Evolutionary conservation across 1,140 invertebrate species (phyloP).

Genomic region (Spodoptera frugiperda): DNA sequence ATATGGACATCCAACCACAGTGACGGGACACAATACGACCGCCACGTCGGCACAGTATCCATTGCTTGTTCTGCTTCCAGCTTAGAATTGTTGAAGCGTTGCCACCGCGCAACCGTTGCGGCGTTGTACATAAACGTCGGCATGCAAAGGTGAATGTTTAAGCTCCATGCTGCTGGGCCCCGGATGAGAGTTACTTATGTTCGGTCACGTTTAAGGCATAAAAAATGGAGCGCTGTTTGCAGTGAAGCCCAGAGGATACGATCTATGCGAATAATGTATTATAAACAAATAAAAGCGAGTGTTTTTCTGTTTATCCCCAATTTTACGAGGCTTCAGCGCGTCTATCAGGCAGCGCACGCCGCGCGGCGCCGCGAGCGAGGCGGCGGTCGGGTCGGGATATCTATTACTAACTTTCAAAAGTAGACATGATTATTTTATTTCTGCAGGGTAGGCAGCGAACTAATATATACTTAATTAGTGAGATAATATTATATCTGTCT

Average conservation of each 20-base stretch:
- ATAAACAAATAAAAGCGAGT: slow-evolving; percentile 57
- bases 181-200: slow-evolving; percentile 51
- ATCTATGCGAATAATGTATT: slow-evolving; percentile 56
- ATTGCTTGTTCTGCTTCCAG: not conserved
- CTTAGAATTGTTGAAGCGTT: not conserved
- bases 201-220: slow-evolving; percentile 50
- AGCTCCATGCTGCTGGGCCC: not conserved
- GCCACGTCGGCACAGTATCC: not conserved
- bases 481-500: no score
- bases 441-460: no score
- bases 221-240: slow-evolving; percentile 54
- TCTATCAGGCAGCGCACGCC: not conserved
- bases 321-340: slow-evolving; percentile 24
- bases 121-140: not conserved
- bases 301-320: slow-evolving; percentile 52
- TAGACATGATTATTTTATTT: no score
- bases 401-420: no score
- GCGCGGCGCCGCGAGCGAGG: no score
- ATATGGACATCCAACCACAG: slow-evolving; percentile 39
- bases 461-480: no score
- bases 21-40: not conserved
- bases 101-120: slow-evolving; percentile 9
- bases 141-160: not conserved
- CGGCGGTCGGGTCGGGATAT: no score
- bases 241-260: slow-evolving; percentile 37